phyloP scores from a whole-genome alignment of 1,140 invertebrate species.

The Gerris buenoi region DNA sequence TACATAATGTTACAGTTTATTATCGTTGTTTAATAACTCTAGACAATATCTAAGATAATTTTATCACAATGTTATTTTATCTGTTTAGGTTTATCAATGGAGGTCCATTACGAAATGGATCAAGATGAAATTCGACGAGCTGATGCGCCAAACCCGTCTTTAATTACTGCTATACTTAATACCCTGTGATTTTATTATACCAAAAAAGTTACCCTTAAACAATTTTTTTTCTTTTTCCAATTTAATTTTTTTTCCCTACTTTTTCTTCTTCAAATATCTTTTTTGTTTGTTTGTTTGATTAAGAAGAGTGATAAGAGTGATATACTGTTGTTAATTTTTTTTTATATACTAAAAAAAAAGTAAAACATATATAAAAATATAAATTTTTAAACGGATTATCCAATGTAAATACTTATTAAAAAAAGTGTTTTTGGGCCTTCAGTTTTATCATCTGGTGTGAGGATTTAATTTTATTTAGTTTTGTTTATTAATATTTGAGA shows the following conservation, averaged over 20 bases:
- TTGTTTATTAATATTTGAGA: background rate
- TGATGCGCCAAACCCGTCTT: background rate
- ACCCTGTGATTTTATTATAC: background rate
- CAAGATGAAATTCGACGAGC: background rate
- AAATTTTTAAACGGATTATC: background rate
- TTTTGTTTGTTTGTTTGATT: background rate
- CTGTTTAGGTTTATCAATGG: slow-evolving; percentile 46
- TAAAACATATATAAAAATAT: too few species aligned
- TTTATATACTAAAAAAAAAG: too few species aligned
- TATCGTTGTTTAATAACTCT: too few species aligned
- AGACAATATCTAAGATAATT: too few species aligned
- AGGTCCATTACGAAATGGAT: slow-evolving; percentile 62
- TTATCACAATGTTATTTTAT: slow-evolving; percentile 14
- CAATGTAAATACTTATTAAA: background rate
- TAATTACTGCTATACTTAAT: background rate
- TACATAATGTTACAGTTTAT: too few species aligned
- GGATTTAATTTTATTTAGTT: background rate
- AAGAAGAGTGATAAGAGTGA: background rate
- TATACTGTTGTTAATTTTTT: background rate
- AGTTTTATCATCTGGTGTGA: too few species aligned
- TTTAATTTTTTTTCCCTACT: background rate
- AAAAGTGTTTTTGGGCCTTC: background rate
- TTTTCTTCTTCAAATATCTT: background rate
- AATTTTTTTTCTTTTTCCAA: too few species aligned
- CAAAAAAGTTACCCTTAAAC: background rate